phyloP scores from a whole-genome alignment of 2,797 vertebrate genomes.

The Macropodus opercularis region DNA sequence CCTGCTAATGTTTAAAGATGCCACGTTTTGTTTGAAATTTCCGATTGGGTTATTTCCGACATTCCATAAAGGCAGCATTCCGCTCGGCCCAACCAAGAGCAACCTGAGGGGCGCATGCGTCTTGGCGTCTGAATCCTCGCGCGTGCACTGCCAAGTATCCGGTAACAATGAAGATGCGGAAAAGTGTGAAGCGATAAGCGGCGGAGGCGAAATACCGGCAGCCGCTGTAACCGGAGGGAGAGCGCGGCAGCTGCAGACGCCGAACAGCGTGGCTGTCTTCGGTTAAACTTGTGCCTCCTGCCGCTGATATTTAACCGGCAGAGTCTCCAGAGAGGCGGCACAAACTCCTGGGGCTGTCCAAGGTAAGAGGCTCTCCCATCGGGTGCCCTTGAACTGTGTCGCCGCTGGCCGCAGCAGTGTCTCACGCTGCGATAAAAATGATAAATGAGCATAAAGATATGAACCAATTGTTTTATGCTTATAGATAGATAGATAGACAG shows the following conservation, averaged over 20 bases:
- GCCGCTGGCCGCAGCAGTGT: not conserved
- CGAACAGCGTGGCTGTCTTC: not conserved
- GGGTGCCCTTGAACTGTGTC: not conserved
- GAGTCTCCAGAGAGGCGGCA: constrained; percentile 29
- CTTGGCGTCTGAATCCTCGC: not conserved
- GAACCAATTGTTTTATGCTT: not conserved
- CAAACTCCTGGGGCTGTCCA: constrained; percentile 64
- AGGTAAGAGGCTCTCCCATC: constrained; percentile 59
- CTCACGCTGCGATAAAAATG: not conserved
- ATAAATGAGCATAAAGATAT: not conserved
- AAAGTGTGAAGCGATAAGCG: constrained; percentile 11
- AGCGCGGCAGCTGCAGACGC: not conserved
- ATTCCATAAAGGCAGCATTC: constrained; percentile 14
- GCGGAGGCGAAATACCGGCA: not conserved
- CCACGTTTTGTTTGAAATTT: not conserved
- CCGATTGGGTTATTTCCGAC: not conserved
- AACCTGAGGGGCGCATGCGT: constrained; percentile 55
- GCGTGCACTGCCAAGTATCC: not conserved
- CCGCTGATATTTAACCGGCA: not conserved
- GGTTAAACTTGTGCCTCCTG: not conserved
- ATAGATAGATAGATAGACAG: too few species aligned
- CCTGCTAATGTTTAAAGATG: not conserved
- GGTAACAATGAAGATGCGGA: constrained; percentile 25
- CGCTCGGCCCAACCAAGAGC: not conserved
- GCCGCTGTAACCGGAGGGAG: not conserved